These are phyloP conservation scores for Tachysurus fulvidraco DNA, from an alignment of 2,113 vertebrate genomes.

Conservation along the genomic window DNA sequence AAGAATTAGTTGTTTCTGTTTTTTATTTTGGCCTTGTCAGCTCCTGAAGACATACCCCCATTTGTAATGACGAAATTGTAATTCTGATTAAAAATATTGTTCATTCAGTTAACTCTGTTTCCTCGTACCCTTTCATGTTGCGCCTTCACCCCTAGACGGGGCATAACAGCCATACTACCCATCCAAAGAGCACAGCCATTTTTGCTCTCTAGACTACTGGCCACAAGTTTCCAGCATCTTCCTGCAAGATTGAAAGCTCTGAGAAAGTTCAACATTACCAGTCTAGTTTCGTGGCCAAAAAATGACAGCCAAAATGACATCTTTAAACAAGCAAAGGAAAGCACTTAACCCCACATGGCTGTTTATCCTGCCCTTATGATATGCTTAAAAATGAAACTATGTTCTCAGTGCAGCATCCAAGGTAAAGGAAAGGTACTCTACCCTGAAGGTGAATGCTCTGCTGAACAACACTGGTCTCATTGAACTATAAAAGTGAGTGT, in stretches of 20 bases:
- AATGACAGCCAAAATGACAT: no score
- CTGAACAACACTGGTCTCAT: neutral
- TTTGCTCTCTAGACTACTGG: neutral
- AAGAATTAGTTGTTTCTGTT: no score
- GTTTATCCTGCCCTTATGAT: neutral
- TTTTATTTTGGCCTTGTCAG: no score
- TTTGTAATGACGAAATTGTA: no score
- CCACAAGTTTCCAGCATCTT: neutral
- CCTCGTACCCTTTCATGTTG: no score
- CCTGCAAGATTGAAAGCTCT: neutral
- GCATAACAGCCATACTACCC: neutral
- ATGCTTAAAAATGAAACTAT: conserved; percentile 9
- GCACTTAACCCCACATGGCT: conserved; percentile 6
- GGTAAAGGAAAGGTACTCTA: conserved; percentile 9
- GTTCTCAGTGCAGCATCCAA: neutral
- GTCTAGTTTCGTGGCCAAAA: no score
- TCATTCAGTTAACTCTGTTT: no score
- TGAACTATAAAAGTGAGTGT: neutral
- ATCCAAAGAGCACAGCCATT: neutral
- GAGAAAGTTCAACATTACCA: neutral
- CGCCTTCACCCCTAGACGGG: no score
- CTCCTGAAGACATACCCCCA: no score
- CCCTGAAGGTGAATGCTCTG: neutral
- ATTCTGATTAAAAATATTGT: no score
- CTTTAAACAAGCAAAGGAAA: neutral